Conservation (phyloP, 2,888 invertebrate genomes). For the Megastigmus dorsalis region DNA sequence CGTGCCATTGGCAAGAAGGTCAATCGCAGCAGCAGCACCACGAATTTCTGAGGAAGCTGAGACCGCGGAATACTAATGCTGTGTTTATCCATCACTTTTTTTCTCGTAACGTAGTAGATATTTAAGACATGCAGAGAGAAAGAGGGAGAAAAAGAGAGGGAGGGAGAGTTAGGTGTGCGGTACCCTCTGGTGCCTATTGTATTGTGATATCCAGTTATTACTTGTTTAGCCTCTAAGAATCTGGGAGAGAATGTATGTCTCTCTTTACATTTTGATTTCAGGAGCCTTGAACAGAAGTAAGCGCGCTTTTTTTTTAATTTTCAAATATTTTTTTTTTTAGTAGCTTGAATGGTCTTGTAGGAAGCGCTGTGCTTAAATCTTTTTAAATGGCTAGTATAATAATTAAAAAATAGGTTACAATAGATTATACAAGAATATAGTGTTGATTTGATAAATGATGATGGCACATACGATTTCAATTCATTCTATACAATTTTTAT, state of each 20-base stretch:
- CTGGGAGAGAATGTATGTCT: background rate
- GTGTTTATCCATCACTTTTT: slow-evolving; percentile 29
- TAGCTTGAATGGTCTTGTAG: background rate
- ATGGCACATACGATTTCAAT: background rate
- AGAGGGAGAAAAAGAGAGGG: background rate
- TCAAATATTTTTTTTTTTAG: slow-evolving; percentile 7
- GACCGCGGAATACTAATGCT: slow-evolving; percentile 5
- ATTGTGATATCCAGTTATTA: slow-evolving; percentile 56
- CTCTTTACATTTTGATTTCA: slow-evolving; percentile 13
- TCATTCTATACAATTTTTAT: background rate
- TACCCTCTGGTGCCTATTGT: slow-evolving; percentile 32
- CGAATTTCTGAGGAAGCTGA: slow-evolving; percentile 75
- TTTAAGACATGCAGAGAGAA: background rate
- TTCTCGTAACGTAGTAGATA: slow-evolving; percentile 20
- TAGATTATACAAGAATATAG: background rate
- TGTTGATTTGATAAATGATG: background rate
- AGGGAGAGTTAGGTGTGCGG: slow-evolving; percentile 19
- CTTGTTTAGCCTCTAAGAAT: slow-evolving; percentile 47
- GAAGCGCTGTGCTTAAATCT: background rate
- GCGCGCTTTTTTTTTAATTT: slow-evolving; percentile 31
- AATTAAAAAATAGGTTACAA: background rate
- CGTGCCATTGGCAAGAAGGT: slow-evolving; percentile 78
- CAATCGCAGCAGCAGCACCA: slow-evolving; percentile 79
- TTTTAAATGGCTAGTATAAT: no score
- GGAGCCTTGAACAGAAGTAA: slow-evolving; percentile 27